Evolutionary conservation across 2,113 vertebrate genomes (phyloP), one percentile per base, ranked within the genome.

Genomic region (Microcebus murinus): DNA sequence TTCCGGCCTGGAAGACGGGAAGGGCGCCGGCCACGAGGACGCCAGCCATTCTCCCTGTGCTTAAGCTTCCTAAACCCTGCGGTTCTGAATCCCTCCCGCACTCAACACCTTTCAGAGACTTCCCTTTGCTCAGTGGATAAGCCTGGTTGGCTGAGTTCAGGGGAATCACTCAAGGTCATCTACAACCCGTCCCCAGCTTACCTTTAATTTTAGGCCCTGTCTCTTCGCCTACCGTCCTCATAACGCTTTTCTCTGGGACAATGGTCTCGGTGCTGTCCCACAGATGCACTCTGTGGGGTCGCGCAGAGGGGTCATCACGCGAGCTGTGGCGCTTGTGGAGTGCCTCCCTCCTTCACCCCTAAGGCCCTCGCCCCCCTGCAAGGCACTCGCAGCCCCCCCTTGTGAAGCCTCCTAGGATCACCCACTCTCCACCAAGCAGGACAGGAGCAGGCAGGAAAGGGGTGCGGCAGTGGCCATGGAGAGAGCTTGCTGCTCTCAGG

Each of bases 21-120:
- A 65, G 61, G 34, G 3, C 15, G 8, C 25, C 12, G 13, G 12
- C 13, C 0, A 6, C 1, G 3, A 36, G 18, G 48, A 8, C 12
- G 4, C 3, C 3, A 48, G 7, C 15, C 25, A 2, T 20, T 36
- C 18, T 73, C 17, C 36, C 6, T 4, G 2, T 1, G 8, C 39
- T 34, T 73, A 14, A 50, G 48, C 23, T 81, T 76, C 23, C 73
- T 76, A 20, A 14, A 68, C 25, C 6, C 12, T 6, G 29, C 10
- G 25, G 0, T n/a, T 21, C 82, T 86, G 34, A 42, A n/a, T 65
- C 48, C 65, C 59, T 89, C 27, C 21, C 6, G 4, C 4, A 9
- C 12, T 91, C 39, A 14, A 18, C 29, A 9, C 18, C 18, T 55
- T 79, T 7, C 48, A 45, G 59, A 70, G 52, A 36, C 4, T 65